Evolutionary conservation across 1,140 invertebrate species (phyloP).

Genomic region (Ips nitidus): DNA sequence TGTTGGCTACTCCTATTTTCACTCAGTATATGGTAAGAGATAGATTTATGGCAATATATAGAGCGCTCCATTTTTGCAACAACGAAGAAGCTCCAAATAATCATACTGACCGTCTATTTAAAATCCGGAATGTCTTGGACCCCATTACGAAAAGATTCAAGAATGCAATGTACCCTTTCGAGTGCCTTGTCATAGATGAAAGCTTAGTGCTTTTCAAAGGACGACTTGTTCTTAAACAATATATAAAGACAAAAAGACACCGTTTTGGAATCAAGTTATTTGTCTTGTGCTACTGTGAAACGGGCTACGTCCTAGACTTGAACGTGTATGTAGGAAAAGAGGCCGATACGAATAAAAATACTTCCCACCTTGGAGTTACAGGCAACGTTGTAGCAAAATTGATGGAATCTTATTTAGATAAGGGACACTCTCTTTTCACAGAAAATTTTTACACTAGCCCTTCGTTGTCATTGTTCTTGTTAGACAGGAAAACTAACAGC

Average conservation of each 20-base stretch:
- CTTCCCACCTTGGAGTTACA: constrained; percentile 31
- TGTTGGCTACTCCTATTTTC: constrained; percentile 43
- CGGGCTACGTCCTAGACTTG: constrained; percentile 48
- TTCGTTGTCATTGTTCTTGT: constrained; percentile 10
- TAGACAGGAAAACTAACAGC: constrained; percentile 41
- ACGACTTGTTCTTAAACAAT: constrained; percentile 49
- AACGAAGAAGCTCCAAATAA: constrained; percentile 25
- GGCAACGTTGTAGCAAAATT: constrained; percentile 42
- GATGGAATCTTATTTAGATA: constrained; percentile 31
- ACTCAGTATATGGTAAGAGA: constrained; percentile 39
- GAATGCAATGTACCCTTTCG: constrained; percentile 34
- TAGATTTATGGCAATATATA: constrained; percentile 35
- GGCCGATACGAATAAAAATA: constrained; percentile 32
- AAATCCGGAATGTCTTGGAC: not conserved
- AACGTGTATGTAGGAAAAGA: constrained; percentile 47
- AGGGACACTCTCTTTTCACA: constrained; percentile 35
- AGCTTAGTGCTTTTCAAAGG: constrained; percentile 48
- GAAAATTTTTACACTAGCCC: constrained; percentile 38
- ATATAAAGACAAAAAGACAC: constrained; percentile 47
- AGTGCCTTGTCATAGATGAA: constrained; percentile 41
- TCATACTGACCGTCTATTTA: constrained; percentile 10
- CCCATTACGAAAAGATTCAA: constrained; percentile 24
- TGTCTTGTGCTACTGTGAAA: constrained; percentile 46
- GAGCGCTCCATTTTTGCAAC: constrained; percentile 36
- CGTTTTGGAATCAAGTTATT: constrained; percentile 52